Conservation (phyloP, 2,797 vertebrate species). For the Catharus ustulatus region DNA sequence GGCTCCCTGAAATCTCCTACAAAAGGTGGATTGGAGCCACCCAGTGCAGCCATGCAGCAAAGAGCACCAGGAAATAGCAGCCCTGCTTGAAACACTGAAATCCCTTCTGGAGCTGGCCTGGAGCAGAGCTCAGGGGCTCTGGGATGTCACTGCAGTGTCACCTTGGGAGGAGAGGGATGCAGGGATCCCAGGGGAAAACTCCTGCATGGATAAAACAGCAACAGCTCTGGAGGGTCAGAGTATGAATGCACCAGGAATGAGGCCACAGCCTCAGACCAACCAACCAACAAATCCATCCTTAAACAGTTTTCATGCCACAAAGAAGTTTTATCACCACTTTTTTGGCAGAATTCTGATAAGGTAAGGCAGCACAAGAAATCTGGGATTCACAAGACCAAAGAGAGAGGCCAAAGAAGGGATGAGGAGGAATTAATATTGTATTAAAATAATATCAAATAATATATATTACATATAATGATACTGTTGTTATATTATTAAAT, state of each 20-base stretch:
- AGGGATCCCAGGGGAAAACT: too few species aligned
- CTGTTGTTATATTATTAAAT: too few species aligned
- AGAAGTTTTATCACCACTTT: not conserved
- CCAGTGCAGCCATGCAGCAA: not conserved
- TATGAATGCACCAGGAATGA: not conserved
- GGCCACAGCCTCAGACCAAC: not conserved
- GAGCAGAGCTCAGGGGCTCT: not conserved
- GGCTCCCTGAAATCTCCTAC: not conserved
- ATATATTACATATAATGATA: too few species aligned
- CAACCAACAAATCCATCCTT: not conserved
- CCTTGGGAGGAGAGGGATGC: too few species aligned
- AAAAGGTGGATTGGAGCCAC: not conserved
- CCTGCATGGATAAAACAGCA: not conserved
- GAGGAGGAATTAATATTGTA: not conserved
- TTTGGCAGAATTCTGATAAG: not conserved
- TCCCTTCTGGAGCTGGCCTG: fast-evolving
- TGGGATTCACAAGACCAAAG: not conserved
- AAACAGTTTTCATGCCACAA: not conserved
- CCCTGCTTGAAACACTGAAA: not conserved
- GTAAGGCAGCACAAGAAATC: not conserved
- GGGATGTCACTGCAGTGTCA: fast-evolving
- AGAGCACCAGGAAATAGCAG: not conserved
- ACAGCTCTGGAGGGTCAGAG: not conserved
- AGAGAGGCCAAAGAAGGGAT: not conserved
- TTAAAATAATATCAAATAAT: too few species aligned